Base-by-base conservation (phyloP, 2,797 vertebrate species). In the Brotogeris chrysoptera region DNA sequence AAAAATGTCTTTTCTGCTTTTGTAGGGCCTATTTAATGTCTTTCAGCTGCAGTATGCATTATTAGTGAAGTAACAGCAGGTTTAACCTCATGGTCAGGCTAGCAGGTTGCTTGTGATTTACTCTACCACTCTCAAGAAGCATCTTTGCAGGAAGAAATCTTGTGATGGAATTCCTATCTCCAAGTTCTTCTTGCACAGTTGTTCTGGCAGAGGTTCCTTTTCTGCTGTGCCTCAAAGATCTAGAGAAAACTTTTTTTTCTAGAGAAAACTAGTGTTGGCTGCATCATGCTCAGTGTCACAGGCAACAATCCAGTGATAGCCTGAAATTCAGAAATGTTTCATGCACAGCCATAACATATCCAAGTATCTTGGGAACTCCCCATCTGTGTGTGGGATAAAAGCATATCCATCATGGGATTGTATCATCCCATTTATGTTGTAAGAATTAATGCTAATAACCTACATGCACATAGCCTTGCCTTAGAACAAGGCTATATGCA, bases 321-420 rank as follows among this genome's bases (percentile, higher is more conserved):
- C 39, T 82, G 68, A 91, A 77, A 94, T 82, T 68, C 84, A 80
- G 84, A 71, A 95, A 85, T 49, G 36, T 50, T 50, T 91, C 85
- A 74, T n/a, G 49, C 49, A 69, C 39, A 38, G 46, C 32, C 27
- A 32, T 64, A 64, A 46, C 23, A 5, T n/a, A 55, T 7, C 28
- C 34, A 21, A 61, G 4, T 25, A 46, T 39, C 61, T 39, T n/a
- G 72, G 79, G 72, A 88, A 43, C 12, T 88, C 82, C n/a, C 44
- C 18, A 11, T n/a, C 49, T 90, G 73, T 59, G 60, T 87, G 89
- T 30, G 72, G 64, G 65, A 90, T 88, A 88, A 57, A 61, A 70
- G 1, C n/a, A 68, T 80, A 39, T 61, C 57, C 39, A 57, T 36
- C 8, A 25, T 12, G 15, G 8, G 25, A 52, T 36, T 89, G 12